Evolutionary conservation across 2,888 invertebrate genomes (phyloP).

Genomic region (Euzetes globulus): DNA sequence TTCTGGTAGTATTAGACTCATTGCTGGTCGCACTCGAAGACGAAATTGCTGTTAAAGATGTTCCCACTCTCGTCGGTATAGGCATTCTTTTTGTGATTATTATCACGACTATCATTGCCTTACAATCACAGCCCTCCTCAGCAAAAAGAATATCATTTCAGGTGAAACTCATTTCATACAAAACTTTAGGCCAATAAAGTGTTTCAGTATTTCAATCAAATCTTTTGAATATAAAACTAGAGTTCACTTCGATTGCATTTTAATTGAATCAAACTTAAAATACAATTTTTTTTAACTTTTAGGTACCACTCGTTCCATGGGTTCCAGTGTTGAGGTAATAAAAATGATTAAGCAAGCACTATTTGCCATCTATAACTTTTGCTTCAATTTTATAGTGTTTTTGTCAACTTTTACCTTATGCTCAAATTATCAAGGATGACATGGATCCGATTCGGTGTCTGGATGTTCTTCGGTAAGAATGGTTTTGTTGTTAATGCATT

Average conservation of each 20-base stretch:
- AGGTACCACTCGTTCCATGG: constrained; percentile 37
- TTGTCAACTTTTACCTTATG: constrained; percentile 38
- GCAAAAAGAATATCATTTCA: constrained; percentile 34
- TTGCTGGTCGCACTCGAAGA: constrained; percentile 44
- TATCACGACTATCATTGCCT: constrained; percentile 29
- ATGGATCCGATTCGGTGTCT: constrained; percentile 73
- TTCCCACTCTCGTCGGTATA: constrained; percentile 16
- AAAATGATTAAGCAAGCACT: neutral
- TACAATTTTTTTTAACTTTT: no score
- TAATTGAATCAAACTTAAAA: no score
- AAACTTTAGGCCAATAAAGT: neutral
- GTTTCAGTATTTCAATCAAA: neutral
- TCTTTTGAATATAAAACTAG: no score
- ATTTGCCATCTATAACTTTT: neutral
- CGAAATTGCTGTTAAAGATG: constrained; percentile 39
- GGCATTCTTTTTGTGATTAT: constrained; percentile 29
- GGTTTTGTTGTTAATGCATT: neutral
- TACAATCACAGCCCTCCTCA: constrained; percentile 29
- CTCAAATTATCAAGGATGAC: constrained; percentile 52
- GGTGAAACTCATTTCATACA: neutral
- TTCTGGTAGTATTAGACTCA: constrained; percentile 42
- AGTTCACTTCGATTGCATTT: no score
- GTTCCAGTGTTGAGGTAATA: constrained; percentile 34
- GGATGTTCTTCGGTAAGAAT: constrained; percentile 63
- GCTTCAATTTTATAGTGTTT: constrained; percentile 2